These are phyloP conservation scores for Limnodromus scolopaceus DNA, from an alignment of 2,797 vertebrate genomes.

Conservation along the genomic window DNA sequence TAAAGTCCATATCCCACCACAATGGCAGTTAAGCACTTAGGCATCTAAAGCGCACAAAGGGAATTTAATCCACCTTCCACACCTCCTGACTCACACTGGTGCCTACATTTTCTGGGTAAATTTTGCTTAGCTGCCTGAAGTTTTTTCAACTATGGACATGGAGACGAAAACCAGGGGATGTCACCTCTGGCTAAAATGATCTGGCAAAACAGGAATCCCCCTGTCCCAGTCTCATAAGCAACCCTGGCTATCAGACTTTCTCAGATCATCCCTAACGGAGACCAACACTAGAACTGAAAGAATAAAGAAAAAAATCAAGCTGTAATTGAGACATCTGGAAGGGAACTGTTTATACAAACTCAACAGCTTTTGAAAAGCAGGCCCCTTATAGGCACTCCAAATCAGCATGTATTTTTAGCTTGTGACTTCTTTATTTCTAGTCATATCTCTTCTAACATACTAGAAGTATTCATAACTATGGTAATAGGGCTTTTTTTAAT, in stretches of 20 bases:
- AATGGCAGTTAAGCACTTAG: background rate
- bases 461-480: background rate
- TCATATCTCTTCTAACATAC: background rate
- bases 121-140: background rate
- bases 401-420: conserved; percentile 20
- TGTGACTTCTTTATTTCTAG: background rate
- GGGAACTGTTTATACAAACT: background rate
- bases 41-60: background rate
- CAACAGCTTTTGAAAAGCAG: conserved; percentile 25
- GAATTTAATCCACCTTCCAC: background rate
- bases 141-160: background rate
- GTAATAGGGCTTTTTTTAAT: background rate
- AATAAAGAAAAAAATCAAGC: background rate
- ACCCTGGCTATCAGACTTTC: background rate
- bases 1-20: background rate
- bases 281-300: background rate
- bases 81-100: background rate
- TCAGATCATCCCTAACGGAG: background rate
- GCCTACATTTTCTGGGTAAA: background rate
- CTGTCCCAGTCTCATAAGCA: background rate
- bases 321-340: conserved; percentile 12
- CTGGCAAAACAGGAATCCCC: background rate
- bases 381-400: background rate
- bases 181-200: background rate
- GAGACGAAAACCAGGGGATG: background rate